phyloP scores from a whole-genome alignment of 2,888 invertebrate species.

The Drosophila dives region DNA sequence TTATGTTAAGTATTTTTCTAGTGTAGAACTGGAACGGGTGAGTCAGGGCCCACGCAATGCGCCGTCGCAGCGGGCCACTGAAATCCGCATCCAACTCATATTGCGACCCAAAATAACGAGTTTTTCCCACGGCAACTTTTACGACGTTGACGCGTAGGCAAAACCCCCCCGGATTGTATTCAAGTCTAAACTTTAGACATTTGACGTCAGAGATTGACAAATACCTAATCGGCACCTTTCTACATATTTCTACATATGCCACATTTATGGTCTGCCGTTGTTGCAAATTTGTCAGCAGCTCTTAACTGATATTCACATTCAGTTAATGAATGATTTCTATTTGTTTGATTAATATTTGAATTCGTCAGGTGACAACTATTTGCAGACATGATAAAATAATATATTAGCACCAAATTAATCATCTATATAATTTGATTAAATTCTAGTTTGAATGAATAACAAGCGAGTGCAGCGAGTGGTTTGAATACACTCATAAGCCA shows the following conservation, averaged over 20 bases:
- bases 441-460: slow-evolving; percentile 11
- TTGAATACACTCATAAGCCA: not conserved
- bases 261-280: slow-evolving; percentile 25
- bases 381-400: slow-evolving; percentile 15
- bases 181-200: slow-evolving; percentile 22
- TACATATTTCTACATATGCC: not conserved
- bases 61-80: slow-evolving; percentile 62
- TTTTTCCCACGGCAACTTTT: slow-evolving; percentile 61
- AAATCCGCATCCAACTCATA: slow-evolving; percentile 66
- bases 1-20: slow-evolving; percentile 1
- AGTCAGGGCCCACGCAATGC: slow-evolving; percentile 73
- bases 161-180: slow-evolving; percentile 41
- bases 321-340: slow-evolving; percentile 29
- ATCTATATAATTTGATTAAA: slow-evolving; percentile 18
- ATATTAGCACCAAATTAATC: slow-evolving; percentile 28
- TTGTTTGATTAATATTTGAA: slow-evolving; percentile 41
- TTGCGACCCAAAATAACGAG: slow-evolving; percentile 58
- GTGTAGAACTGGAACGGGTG: slow-evolving; percentile 49
- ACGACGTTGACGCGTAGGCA: slow-evolving; percentile 62
- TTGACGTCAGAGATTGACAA: slow-evolving; percentile 50
- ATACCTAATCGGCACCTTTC: slow-evolving; percentile 12
- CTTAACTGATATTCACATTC: slow-evolving; percentile 15
- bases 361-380: slow-evolving; percentile 41
- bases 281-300: slow-evolving; percentile 41
- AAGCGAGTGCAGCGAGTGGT: not conserved